A percentile compares a stretch with the other conserved stretches of the same genome.
These are phyloP conservation scores for Bicyclus anynana DNA, from an alignment of 1,140 invertebrate genomes.

Conservation along the genomic window DNA sequence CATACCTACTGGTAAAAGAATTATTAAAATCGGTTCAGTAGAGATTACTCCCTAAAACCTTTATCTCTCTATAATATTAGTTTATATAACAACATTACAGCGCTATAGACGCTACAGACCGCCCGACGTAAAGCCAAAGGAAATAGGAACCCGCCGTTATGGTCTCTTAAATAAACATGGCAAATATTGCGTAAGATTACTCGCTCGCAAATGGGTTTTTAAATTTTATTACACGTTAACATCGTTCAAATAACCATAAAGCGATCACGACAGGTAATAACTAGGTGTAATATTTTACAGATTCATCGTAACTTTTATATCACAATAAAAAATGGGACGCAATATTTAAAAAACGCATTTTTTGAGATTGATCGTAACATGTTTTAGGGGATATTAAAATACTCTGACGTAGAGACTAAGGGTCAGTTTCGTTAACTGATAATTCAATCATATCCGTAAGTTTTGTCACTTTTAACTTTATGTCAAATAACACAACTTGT, in stretches of 20 bases:
- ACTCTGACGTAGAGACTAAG: background rate
- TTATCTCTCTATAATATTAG: background rate
- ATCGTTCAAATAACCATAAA: slow-evolving; percentile 57
- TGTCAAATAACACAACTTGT: too few relatives aligned
- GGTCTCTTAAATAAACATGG: background rate
- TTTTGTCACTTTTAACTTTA: too few relatives aligned
- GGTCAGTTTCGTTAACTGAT: too few relatives aligned
- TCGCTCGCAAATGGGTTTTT: slow-evolving; percentile 41
- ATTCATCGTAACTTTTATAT: slow-evolving; percentile 51
- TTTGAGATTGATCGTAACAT: slow-evolving; percentile 60
- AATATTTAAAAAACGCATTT: slow-evolving; percentile 12
- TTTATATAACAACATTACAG: too few relatives aligned
- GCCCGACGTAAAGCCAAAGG: background rate
- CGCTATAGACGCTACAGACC: too few relatives aligned
- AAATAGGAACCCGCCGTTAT: background rate
- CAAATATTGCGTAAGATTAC: slow-evolving; percentile 3
- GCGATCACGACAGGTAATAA: slow-evolving; percentile 53
- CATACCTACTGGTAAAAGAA: too few relatives aligned
- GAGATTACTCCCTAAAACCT: too few relatives aligned
- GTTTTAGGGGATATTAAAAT: slow-evolving; percentile 32
- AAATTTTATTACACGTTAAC: slow-evolving; percentile 50
- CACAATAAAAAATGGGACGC: slow-evolving; percentile 3
- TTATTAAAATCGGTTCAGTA: too few relatives aligned
- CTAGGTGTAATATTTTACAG: slow-evolving; percentile 49
- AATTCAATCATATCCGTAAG: too few relatives aligned